Evolutionary conservation across 2,797 vertebrate genomes (phyloP), one percentile per base, ranked within the genome.

Genomic region (Myiotriccus ornatus): DNA sequence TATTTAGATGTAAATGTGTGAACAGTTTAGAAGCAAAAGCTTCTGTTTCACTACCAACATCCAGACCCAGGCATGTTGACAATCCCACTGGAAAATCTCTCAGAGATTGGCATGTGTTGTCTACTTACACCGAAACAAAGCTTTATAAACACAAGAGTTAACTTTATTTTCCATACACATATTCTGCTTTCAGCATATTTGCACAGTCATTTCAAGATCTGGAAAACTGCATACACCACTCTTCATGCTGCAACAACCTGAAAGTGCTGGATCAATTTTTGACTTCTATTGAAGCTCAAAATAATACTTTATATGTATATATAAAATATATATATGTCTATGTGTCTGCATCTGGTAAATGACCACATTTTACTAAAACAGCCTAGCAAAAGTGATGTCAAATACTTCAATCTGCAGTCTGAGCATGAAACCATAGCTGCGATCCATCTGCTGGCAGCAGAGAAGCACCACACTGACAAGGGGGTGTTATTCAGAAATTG

Each of bases 81-180:
- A 69, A 28, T 22, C 7, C 39, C 2, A 0, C 5, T 52, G 18
- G 44, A 81, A 87, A 76, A 79, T 24, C 14, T 55, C 57, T 85
- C 20, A n/a, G 68, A 78, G 75, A 49, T 7, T 7, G 4, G 22
- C 39, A 69, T 1, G 13, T 0, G 0, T 35, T n/a, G 24, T 60
- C 43, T 64, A 35, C 19, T 82, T 35, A 64, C 12, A 64, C 9
- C 35, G 56, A 92, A 87, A 15, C 90, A 90, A 88, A 92, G n/a
- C 56, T 89, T 83, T 71, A 88, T 52, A 88, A 97, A 84, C 52
- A 50, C 30, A 9, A 18, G 15, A 87, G 53, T 39, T 85, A 49
- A 71, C 55, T 96, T 95, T 94, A 94, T 95, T 96, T 89, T 93
- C 83, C 85, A 96, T 65, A 82, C 20, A 76, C 20, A 34, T 52